These are phyloP conservation scores for Apamea epomidion DNA, from an alignment of 2,888 invertebrate species.

Conservation along the genomic window DNA sequence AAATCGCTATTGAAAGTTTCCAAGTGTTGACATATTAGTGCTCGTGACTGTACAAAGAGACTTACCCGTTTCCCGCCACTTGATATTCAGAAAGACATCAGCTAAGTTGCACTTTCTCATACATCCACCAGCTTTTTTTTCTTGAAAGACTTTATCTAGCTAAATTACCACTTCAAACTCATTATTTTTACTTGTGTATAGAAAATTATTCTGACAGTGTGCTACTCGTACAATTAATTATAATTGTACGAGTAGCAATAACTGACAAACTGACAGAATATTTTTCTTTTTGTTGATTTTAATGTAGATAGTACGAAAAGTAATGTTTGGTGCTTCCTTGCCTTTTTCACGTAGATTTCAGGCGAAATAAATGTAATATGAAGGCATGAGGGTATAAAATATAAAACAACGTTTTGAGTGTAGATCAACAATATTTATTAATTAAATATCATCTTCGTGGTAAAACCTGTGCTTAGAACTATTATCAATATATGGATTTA, in stretches of 20 bases:
- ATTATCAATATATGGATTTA: constrained; percentile 46
- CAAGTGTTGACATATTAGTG: too few species aligned
- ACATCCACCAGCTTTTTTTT: too few species aligned
- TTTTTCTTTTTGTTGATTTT: neutral
- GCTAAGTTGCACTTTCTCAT: too few species aligned
- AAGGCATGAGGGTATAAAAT: neutral
- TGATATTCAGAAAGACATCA: too few species aligned
- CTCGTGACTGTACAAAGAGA: too few species aligned
- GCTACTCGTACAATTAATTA: too few species aligned
- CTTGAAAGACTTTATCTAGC: too few species aligned
- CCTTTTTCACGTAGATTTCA: neutral
- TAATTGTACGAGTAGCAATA: neutral
- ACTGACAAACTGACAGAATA: neutral
- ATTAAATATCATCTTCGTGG: constrained; percentile 59
- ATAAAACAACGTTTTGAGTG: constrained; percentile 58
- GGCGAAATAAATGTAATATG: neutral
- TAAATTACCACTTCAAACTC: too few species aligned
- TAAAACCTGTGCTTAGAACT: constrained; percentile 57
- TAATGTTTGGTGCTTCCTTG: neutral
- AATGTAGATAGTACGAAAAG: neutral
- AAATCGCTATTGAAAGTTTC: too few species aligned
- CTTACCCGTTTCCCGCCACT: neutral
- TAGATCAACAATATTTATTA: constrained; percentile 68
- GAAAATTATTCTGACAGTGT: too few species aligned
- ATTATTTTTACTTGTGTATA: too few species aligned